These are phyloP conservation scores for Atethmia centrago DNA, from an alignment of 2,888 invertebrate genomes.

Conservation along the genomic window DNA sequence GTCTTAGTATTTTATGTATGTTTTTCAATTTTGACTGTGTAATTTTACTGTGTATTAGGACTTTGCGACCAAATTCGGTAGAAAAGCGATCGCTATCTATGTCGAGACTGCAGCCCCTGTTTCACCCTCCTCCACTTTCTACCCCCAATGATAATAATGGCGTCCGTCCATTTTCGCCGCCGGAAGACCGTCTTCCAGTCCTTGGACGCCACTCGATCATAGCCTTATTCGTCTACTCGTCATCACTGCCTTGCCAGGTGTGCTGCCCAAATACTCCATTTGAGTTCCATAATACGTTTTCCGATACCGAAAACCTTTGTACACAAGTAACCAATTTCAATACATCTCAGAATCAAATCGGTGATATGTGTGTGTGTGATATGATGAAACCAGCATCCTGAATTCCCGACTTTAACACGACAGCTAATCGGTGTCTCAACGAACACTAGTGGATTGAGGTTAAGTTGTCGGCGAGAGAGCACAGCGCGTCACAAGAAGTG, in stretches of 20 bases:
- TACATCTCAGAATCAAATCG: neutral
- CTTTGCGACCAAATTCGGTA: too few relatives aligned
- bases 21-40: too few relatives aligned
- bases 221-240: too few relatives aligned
- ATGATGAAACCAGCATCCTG: neutral
- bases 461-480: slow-evolving; percentile 40
- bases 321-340: neutral
- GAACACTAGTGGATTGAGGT: slow-evolving; percentile 41
- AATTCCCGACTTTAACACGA: slow-evolving; percentile 7
- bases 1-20: too few relatives aligned
- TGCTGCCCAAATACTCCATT: neutral
- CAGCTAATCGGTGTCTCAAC: slow-evolving; percentile 29
- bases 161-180: neutral
- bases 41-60: too few relatives aligned
- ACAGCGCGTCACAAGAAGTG: slow-evolving; percentile 42
- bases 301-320: neutral
- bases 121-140: neutral
- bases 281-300: neutral
- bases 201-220: neutral
- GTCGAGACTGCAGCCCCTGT: too few relatives aligned
- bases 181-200: neutral
- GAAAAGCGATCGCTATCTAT: too few relatives aligned
- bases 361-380: too few relatives aligned
- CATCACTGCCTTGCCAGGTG: neutral
- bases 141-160: neutral